phyloP scores from a whole-genome alignment of 2,797 vertebrate genomes.

The Danio choprae region DNA sequence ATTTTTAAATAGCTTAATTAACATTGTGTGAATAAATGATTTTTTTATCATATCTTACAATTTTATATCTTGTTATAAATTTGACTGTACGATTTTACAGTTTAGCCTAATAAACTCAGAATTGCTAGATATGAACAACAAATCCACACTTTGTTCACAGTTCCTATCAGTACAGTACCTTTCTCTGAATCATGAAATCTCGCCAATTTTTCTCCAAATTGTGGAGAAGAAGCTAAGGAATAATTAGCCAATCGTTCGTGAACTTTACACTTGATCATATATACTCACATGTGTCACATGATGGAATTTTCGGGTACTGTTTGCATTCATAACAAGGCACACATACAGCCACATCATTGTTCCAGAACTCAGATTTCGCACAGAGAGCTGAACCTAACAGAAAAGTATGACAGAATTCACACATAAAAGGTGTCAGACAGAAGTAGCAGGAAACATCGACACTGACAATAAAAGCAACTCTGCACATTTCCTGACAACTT shows the following conservation, averaged over 20 bases:
- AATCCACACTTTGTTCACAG: too few relatives aligned
- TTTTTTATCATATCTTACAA: too few relatives aligned
- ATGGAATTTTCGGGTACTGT: constrained; percentile 81
- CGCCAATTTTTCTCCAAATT: too few relatives aligned
- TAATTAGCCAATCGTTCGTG: too few relatives aligned
- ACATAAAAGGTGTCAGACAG: constrained; percentile 10
- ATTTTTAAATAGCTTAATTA: background rate
- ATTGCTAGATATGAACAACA: too few relatives aligned
- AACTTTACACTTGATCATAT: background rate
- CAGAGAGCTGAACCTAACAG: constrained; percentile 59
- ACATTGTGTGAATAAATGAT: too few relatives aligned
- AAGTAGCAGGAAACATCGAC: background rate
- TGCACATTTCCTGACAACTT: constrained; percentile 28
- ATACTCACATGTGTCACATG: constrained; percentile 81
- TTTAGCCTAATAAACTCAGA: too few relatives aligned
- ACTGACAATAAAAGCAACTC: background rate
- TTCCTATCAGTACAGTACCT: too few relatives aligned
- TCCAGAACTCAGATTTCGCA: constrained; percentile 75
- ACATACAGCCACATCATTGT: constrained; percentile 72
- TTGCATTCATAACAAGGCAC: constrained; percentile 76
- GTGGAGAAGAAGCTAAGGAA: too few relatives aligned
- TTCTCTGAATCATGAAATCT: too few relatives aligned
- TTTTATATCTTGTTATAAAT: too few relatives aligned
- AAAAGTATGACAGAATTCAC: constrained; percentile 6
- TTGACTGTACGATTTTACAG: too few relatives aligned